These are phyloP conservation scores for Psylliodes chrysocephalus DNA, from an alignment of 2,888 invertebrate species.

Conservation along the genomic window DNA sequence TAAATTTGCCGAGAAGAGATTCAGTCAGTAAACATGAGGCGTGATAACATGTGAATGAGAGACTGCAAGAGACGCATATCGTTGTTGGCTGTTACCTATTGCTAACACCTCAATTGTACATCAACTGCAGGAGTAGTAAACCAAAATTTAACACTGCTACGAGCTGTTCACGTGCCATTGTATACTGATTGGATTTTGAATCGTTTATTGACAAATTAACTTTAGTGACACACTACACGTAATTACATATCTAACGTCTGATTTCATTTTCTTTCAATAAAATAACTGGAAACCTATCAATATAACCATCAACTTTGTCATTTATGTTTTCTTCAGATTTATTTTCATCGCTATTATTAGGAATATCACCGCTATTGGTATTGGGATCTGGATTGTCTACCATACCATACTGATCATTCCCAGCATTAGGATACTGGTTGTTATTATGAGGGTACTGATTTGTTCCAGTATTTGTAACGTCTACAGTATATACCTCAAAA, in stretches of 20 bases:
- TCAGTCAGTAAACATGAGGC: no score
- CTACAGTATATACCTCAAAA: slow-evolving; percentile 18
- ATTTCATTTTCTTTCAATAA: slow-evolving; percentile 50
- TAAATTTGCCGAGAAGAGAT: no score
- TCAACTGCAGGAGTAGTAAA: no score
- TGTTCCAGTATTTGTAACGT: background rate
- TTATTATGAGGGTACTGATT: background rate
- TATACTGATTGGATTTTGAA: no score
- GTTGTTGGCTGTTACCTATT: no score
- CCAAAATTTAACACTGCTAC: no score
- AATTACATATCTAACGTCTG: slow-evolving; percentile 25
- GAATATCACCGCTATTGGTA: background rate
- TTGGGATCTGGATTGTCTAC: background rate
- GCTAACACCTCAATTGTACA: no score
- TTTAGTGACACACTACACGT: no score
- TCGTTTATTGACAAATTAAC: no score
- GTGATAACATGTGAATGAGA: no score
- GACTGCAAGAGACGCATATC: no score
- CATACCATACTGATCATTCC: background rate
- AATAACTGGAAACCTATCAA: slow-evolving; percentile 48
- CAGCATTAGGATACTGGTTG: background rate
- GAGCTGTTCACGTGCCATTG: no score
- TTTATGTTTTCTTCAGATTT: slow-evolving; percentile 2
- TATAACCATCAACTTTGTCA: slow-evolving; percentile 42
- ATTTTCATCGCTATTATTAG: background rate